phyloP scores from a whole-genome alignment of 2,797 vertebrate genomes.

The Catharus ustulatus region DNA sequence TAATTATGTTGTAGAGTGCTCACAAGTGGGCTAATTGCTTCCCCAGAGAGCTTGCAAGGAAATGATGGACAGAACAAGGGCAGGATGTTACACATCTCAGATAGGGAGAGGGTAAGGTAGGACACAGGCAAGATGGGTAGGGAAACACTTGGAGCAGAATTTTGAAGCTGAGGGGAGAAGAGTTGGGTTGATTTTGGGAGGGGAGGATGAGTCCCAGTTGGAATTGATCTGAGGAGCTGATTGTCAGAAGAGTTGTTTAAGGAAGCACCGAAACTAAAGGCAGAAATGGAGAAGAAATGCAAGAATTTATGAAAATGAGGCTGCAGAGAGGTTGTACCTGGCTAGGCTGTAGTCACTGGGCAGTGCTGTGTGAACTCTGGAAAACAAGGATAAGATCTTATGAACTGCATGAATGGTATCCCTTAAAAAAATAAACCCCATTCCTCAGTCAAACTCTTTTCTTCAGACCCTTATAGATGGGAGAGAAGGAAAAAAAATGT shows the following conservation, averaged over 20 bases:
- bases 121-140: neutral
- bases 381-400: neutral
- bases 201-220: neutral
- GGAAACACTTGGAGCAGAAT: neutral
- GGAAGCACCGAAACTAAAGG: neutral
- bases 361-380: neutral
- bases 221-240: neutral
- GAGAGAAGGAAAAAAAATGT: neutral
- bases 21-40: conserved; percentile 67
- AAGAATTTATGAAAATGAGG: too few relatives aligned
- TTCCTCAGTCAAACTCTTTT: neutral
- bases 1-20: conserved; percentile 55
- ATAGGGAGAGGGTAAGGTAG: conserved; percentile 17
- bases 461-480: neutral
- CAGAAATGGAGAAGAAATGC: neutral
- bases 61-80: conserved; percentile 69
- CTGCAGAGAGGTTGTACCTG: neutral
- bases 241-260: neutral
- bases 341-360: neutral
- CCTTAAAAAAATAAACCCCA: neutral
- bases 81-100: conserved; percentile 46
- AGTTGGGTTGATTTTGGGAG: neutral
- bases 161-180: neutral
- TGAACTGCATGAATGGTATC: neutral
- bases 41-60: conserved; percentile 42